Conservation (phyloP, 2,113 vertebrate genomes). For the Menura novaehollandiae region DNA sequence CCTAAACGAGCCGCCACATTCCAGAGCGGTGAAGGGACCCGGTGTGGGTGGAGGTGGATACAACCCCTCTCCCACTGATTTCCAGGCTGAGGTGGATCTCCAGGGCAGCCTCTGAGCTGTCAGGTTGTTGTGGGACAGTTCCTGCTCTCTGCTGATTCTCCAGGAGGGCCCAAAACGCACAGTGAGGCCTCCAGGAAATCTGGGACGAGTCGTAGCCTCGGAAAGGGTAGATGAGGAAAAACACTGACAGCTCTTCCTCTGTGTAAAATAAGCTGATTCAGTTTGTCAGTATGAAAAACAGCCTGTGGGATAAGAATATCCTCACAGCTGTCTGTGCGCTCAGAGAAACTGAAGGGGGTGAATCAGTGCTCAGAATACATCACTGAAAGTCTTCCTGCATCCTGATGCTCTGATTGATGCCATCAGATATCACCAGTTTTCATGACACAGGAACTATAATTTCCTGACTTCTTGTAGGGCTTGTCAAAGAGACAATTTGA, state of each 20-base stretch:
- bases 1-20: background rate
- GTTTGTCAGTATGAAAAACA: conserved; percentile 53
- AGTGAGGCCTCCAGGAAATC: conserved; percentile 57
- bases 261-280: conserved; percentile 64
- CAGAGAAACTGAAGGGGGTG: background rate
- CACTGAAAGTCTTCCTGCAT: background rate
- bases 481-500: background rate
- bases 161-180: conserved; percentile 40
- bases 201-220: conserved; percentile 47
- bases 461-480: background rate
- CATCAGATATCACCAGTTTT: background rate
- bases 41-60: background rate
- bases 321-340: conserved; percentile 54
- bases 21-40: background rate
- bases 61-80: background rate
- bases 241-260: conserved; percentile 50
- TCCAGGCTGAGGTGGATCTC: background rate
- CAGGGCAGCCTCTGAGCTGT: background rate
- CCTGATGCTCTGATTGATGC: background rate
- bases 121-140: background rate
- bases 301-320: conserved; percentile 48
- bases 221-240: conserved; percentile 55
- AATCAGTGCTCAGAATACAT: background rate
- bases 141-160: background rate
- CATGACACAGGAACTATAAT: background rate